Evolutionary conservation across 2,797 vertebrate species (phyloP).

Genomic region (Phataginus tricuspis): DNA sequence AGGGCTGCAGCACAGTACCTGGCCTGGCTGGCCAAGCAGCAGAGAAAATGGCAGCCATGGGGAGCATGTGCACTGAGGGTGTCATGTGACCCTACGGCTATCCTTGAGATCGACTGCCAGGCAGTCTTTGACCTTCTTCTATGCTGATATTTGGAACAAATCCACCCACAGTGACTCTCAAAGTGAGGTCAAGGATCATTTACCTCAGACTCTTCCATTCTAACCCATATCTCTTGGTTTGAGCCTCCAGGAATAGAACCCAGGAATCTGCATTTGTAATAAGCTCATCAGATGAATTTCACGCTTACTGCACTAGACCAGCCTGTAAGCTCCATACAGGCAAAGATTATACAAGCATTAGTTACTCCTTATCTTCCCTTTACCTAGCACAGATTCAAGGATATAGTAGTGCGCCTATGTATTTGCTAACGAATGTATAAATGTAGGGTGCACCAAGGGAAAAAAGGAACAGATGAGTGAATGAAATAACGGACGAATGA

Average conservation of each 20-base stretch:
- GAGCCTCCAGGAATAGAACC: not conserved
- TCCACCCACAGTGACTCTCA: not conserved
- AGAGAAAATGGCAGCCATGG: not conserved
- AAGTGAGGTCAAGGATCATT: not conserved
- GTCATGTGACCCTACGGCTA: no score
- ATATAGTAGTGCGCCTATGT: not conserved
- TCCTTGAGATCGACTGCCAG: not conserved
- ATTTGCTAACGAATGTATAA: not conserved
- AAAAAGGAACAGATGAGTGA: not conserved
- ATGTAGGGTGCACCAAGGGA: not conserved
- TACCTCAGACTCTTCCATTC: not conserved
- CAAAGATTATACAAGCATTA: not conserved
- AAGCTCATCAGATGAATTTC: not conserved
- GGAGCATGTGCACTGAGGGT: not conserved
- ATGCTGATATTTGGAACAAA: not conserved
- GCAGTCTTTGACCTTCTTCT: not conserved
- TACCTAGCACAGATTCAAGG: not conserved
- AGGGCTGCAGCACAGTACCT: not conserved
- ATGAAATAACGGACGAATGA: not conserved
- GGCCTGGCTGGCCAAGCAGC: not conserved
- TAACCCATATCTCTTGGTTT: not conserved
- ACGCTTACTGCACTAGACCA: not conserved
- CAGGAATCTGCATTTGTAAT: not conserved
- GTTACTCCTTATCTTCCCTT: not conserved
- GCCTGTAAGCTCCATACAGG: not conserved